Base-by-base conservation (phyloP, 2,797 vertebrate genomes). In the Hozukius guyotensis region DNA sequence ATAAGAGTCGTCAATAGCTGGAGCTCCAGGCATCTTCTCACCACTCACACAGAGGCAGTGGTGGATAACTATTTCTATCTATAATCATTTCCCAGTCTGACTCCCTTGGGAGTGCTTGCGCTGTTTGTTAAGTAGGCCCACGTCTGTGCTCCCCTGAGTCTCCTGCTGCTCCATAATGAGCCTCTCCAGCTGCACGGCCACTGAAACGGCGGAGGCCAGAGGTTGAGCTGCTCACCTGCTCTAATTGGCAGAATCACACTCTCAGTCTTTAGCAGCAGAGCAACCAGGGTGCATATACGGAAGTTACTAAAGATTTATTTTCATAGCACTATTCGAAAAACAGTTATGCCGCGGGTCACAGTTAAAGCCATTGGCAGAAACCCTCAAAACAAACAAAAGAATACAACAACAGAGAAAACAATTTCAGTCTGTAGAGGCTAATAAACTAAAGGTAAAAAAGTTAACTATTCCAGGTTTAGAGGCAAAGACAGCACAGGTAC, bases 91-190 rank as follows among this genome's bases (percentile, higher is more conserved):
- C 66, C 75, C 63, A 27, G 70, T 81, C 72, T 34, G 72, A 66
- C 57, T 82, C 77, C 57, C 67, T 24, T 57, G 63, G 82, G 84
- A 85, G 78, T 60, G 71, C 76, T 85, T 78, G 82, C 14, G 78
- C 56, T 75, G 83, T 91, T 91, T 86, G 87, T 83, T 86, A 92
- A 89, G 85, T 80, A 84, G 83, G 57, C 81, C 82, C 83, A 81
- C 11, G 72, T 60, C 52, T 68, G 71, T 13, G 66, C 78, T 80
- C 78, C 81, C 86, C 49, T 11, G 74, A 85, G 83, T 72, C 71
- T 83, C 88, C 86, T 59, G 77, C 77, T 77, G 84, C 74, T 83
- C 74, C 52, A 52, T 91, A 93, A 93, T 88, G 86, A 93, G 89
- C 73, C 81, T 87, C 86, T 90, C 81, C 74, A 84, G 78, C 72